These are phyloP conservation scores for Hydrotaea cyrtoneurina DNA, from an alignment of 2,888 invertebrate species.

Conservation along the genomic window DNA sequence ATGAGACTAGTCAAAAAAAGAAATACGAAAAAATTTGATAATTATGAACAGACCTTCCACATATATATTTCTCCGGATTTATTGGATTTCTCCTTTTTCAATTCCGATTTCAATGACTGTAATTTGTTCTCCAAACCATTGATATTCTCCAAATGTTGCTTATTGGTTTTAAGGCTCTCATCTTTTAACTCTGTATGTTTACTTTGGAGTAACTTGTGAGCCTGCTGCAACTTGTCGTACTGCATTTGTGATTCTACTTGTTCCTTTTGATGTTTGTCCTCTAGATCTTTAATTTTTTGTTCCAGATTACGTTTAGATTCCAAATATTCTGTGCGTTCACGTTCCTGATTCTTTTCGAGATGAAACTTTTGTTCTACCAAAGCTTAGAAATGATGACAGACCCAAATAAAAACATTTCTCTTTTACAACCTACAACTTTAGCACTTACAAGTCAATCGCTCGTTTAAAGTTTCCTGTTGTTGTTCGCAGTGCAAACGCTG, in stretches of 20 bases:
- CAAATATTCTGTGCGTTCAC: conserved; percentile 82
- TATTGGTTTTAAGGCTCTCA: conserved; percentile 81
- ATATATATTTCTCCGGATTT: conserved; percentile 79
- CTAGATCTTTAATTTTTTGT: conserved; percentile 82
- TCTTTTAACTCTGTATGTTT: conserved; percentile 82
- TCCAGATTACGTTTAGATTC: conserved; percentile 82
- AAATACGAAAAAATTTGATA: neutral
- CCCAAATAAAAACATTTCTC: neutral
- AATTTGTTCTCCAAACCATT: conserved; percentile 81
- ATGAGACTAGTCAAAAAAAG: neutral
- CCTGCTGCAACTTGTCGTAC: conserved; percentile 82
- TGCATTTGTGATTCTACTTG: conserved; percentile 82
- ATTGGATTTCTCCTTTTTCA: conserved; percentile 79
- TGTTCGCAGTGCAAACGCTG: conserved; percentile 82
- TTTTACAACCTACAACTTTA: too few species aligned
- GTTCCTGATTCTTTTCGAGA: conserved; percentile 83
- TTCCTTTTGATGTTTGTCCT: conserved; percentile 81
- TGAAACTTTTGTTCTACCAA: conserved; percentile 83
- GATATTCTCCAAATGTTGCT: conserved; percentile 81
- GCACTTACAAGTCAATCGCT: conserved; percentile 83
- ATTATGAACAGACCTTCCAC: conserved; percentile 78
- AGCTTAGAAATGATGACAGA: conserved; percentile 80
- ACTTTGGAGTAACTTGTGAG: conserved; percentile 82
- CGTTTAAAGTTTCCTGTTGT: conserved; percentile 83
- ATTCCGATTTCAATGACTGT: conserved; percentile 81